phyloP scores from a whole-genome alignment of 2,888 invertebrate species.

The Caenorhabditis auriculariae region DNA sequence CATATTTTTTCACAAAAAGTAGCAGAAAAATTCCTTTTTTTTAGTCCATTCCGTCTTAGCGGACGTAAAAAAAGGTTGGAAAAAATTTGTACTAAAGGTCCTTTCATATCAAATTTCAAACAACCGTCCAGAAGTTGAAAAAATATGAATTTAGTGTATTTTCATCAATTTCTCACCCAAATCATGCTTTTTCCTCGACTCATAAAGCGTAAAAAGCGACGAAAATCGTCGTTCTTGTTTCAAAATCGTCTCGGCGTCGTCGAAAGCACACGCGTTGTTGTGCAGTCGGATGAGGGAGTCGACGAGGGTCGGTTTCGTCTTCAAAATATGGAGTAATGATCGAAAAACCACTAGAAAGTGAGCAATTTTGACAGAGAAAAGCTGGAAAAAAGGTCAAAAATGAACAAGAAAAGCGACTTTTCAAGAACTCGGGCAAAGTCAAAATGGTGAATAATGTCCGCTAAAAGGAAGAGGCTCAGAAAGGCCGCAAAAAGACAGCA shows the following conservation, averaged over 20 bases:
- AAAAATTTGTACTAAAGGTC: too few relatives aligned
- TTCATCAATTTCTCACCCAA: constrained; percentile 70
- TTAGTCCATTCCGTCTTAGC: not conserved
- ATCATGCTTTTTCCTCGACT: constrained; percentile 87
- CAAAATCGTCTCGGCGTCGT: constrained; percentile 87
- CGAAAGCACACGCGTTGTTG: constrained; percentile 83
- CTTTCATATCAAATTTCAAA: too few relatives aligned
- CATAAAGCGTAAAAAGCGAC: constrained; percentile 91
- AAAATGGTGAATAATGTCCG: too few relatives aligned
- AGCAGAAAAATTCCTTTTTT: constrained; percentile 6
- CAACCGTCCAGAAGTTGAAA: too few relatives aligned
- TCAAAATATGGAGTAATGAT: constrained; percentile 51
- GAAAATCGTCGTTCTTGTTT: constrained; percentile 66
- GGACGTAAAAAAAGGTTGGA: too few relatives aligned
- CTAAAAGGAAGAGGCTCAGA: too few relatives aligned
- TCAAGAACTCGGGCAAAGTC: too few relatives aligned
- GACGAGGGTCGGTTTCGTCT: constrained; percentile 92
- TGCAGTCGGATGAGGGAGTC: constrained; percentile 83
- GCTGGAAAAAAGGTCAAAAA: too few relatives aligned
- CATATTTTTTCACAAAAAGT: not conserved
- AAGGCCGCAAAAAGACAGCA: too few relatives aligned
- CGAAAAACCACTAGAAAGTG: constrained; percentile 3
- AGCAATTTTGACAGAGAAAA: too few relatives aligned
- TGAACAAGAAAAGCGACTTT: too few relatives aligned
- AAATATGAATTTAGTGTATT: not conserved